Evolutionary conservation across 64 coral and sea anemone species (phyloP).

Genomic region (Montipora efflorescens): DNA sequence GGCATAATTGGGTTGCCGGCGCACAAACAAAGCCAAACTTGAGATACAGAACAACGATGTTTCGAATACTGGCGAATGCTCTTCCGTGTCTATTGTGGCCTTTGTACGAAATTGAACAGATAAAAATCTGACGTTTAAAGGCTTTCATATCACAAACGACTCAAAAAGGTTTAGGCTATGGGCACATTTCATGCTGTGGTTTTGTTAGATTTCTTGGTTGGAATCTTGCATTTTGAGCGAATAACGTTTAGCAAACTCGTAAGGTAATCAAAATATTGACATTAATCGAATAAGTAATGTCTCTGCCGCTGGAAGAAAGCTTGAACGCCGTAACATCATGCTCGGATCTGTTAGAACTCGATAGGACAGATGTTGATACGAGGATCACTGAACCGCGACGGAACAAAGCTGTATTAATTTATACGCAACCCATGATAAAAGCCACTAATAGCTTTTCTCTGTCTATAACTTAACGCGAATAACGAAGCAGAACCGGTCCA

Average conservation of each 20-base stretch:
- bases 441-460: too few species aligned
- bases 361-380: background rate
- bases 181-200: slow-evolving; percentile 2
- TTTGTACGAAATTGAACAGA: background rate
- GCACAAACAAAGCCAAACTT: too few species aligned
- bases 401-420: background rate
- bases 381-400: background rate
- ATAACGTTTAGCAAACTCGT: background rate
- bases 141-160: slow-evolving; percentile 10
- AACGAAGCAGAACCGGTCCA: too few species aligned
- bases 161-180: background rate
- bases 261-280: background rate
- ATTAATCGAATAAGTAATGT: background rate
- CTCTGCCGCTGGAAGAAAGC: background rate
- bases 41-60: background rate
- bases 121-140: background rate
- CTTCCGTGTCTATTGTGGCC: background rate
- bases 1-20: too few species aligned
- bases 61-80: background rate
- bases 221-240: background rate
- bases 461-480: too few species aligned
- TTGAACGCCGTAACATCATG: background rate
- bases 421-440: background rate
- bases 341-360: background rate
- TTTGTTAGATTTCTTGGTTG: background rate